A percentile compares a stretch with the other conserved stretches of the same genome.
These are phyloP conservation scores for Dioctria rufipes DNA, from an alignment of 2,888 invertebrate species.

Conservation along the genomic window DNA sequence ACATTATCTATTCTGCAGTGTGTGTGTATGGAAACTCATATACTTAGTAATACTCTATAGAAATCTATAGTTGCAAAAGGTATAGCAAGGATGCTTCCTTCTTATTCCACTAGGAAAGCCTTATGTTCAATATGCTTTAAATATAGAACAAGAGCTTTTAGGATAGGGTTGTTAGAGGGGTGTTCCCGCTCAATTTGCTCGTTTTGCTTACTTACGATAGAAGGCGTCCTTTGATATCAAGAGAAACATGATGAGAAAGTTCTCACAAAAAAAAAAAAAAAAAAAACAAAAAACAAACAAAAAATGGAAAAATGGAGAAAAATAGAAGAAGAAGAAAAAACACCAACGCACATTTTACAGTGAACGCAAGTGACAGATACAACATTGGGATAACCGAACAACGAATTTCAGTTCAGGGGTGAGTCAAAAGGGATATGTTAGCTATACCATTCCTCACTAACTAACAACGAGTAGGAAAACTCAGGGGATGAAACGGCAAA, in stretches of 20 bases:
- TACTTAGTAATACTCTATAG: background rate
- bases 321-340: background rate
- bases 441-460: conserved; percentile 3
- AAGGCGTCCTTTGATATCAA: conserved; percentile 22
- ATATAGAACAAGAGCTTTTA: conserved; percentile 42
- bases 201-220: background rate
- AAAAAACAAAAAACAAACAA: too few relatives aligned
- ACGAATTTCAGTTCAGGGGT: conserved; percentile 26
- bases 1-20: background rate
- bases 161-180: conserved; percentile 27
- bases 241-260: background rate
- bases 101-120: conserved; percentile 27
- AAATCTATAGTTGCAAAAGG: conserved; percentile 5
- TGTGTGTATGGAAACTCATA: background rate
- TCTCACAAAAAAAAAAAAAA: conserved; percentile 5
- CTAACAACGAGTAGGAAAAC: background rate
- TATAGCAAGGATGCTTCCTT: conserved; percentile 44
- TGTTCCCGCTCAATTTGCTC: conserved; percentile 47
- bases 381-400: conserved; percentile 8
- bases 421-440: background rate
- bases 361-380: conserved; percentile 34
- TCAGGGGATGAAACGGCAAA: conserved; percentile 1
- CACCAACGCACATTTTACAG: conserved; percentile 18
- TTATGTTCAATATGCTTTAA: conserved; percentile 46
- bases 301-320: conserved; percentile 15